Conservation (phyloP, 1,140 invertebrate genomes). For the Pachypeltis micranthus region DNA sequence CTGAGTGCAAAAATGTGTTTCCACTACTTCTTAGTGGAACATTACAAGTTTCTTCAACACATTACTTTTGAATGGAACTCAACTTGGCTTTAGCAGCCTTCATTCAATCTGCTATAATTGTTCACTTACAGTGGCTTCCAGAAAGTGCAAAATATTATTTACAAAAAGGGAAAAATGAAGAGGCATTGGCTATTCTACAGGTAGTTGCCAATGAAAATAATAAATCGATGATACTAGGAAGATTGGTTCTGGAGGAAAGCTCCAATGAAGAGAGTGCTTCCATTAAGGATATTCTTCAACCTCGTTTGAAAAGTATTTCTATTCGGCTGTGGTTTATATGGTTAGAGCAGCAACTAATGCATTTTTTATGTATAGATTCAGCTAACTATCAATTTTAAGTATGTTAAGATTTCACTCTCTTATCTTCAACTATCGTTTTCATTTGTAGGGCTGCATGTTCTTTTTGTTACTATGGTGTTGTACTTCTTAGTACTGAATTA, state of each 20-base stretch:
- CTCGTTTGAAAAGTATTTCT: conserved; percentile 70
- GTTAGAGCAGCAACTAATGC: conserved; percentile 38
- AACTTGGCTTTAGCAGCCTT: too few relatives aligned
- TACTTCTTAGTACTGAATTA: conserved; percentile 88
- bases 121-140: conserved; percentile 71
- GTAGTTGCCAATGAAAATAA: conserved; percentile 74
- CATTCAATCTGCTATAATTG: too few relatives aligned
- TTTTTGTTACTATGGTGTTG: conserved; percentile 92
- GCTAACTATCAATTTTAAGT: background rate
- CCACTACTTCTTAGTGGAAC: too few relatives aligned
- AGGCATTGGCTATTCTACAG: conserved; percentile 72
- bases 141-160: conserved; percentile 86
- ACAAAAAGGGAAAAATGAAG: conserved; percentile 69
- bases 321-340: conserved; percentile 86
- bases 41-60: too few relatives aligned
- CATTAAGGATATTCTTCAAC: conserved; percentile 63
- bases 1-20: too few relatives aligned
- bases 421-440: background rate
- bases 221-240: conserved; percentile 74
- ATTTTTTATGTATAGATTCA: background rate
- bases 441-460: conserved; percentile 75
- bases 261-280: conserved; percentile 51
- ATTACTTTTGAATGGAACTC: too few relatives aligned
- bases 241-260: conserved; percentile 69
- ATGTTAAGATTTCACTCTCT: background rate